Base-by-base conservation (phyloP, 2,797 vertebrate genomes). In the Poeciliopsis turneri region DNA sequence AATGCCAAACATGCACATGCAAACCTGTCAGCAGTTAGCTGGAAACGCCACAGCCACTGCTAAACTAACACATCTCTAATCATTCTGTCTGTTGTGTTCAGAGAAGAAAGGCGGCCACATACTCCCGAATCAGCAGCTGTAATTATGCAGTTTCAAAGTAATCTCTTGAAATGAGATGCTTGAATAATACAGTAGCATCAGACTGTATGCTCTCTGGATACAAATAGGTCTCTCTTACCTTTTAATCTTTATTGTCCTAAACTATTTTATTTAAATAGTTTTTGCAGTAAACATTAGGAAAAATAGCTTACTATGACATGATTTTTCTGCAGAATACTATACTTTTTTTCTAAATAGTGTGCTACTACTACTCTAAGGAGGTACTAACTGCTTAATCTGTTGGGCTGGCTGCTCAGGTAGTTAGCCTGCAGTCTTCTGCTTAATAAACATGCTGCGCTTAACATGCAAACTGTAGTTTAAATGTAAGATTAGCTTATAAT, bases 1-100 rank as follows among this genome's bases (percentile, higher is more conserved):
- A 70, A 70, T 46, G 68, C 68, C 68, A 70, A 70, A 46, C 68
- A 70, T 70, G 68, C 43, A 36, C 68, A 70, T 28, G 43, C 43
- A 70, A 70, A 70, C 68, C 15, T 70, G 68, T 45, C 68, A 46
- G n/a, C 43, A 18, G 43, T 70, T 28, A 70, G 43, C 68, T 46
- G 68, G 68, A 46, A 70, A 25, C 15, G 0, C n/a, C 13, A 10
- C 25, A 70, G 66, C 23, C 41, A 18, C 25, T 28, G 68, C 23
- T 11, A 70, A 70, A 70, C 41, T 16, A 70, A 46, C 68, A 70
- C 12, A 70, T 70, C 68, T n/a, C 68, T 46, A 70, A 70, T 70
- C 25, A 70, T 46, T 70, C 68, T 46, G 68, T 70, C 68, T 46
- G 25, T 70, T 70, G 5, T 70, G 43, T 70, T 41, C 41, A 45